phyloP scores from a whole-genome alignment of 1,140 invertebrate species.

The Lepidurus apus region DNA sequence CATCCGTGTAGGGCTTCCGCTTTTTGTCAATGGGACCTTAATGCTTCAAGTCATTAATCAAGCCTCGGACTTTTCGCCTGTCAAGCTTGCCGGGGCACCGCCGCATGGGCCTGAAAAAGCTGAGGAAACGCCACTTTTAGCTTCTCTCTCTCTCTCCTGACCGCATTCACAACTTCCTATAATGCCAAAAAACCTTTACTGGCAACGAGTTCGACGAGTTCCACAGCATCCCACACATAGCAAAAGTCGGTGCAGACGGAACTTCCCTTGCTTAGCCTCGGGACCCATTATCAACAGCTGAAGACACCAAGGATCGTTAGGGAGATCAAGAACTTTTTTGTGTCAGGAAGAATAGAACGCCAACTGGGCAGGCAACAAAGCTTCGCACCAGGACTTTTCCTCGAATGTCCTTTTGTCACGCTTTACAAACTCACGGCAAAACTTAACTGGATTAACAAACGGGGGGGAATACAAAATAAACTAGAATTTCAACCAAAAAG shows the following conservation, averaged over 20 bases:
- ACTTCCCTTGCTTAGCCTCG: not conserved
- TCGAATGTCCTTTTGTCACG: not conserved
- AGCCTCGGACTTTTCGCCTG: not conserved
- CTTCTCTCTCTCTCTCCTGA: no score
- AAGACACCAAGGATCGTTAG: not conserved
- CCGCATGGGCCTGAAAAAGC: not conserved
- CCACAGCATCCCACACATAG: no score
- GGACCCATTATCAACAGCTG: not conserved
- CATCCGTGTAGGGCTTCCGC: slow-evolving; percentile 20
- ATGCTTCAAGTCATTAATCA: not conserved
- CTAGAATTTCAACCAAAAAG: no score
- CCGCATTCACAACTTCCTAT: no score
- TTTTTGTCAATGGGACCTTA: slow-evolving; percentile 14
- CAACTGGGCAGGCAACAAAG: not conserved
- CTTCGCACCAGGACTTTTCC: not conserved
- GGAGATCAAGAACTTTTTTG: not conserved
- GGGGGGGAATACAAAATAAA: not conserved
- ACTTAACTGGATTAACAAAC: slow-evolving; percentile 7
- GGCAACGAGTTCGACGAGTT: no score
- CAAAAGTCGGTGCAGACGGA: no score
- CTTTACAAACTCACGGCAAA: not conserved
- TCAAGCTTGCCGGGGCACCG: not conserved
- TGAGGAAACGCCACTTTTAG: no score
- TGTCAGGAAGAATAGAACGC: not conserved
- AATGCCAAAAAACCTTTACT: no score